phyloP scores from a whole-genome alignment of 2,797 vertebrate genomes.

The Chaenodraco wilsoni region DNA sequence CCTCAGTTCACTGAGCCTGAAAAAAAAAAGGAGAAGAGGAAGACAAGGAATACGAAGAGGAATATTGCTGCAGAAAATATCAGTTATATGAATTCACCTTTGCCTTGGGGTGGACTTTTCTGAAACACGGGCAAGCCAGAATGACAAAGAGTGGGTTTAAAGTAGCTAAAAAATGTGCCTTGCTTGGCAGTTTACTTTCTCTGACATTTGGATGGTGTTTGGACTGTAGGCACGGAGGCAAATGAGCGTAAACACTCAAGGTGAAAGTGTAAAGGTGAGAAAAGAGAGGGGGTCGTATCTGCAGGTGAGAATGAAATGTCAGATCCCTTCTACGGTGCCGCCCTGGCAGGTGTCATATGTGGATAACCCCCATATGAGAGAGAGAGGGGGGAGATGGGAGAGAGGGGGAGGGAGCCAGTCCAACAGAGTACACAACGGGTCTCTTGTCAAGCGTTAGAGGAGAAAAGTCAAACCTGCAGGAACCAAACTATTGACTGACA shows the following conservation, averaged over 20 bases:
- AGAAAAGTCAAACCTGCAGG: slow-evolving; percentile 68
- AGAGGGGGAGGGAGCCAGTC: slow-evolving; percentile 26
- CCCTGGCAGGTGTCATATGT: slow-evolving; percentile 65
- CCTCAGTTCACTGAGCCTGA: slow-evolving; percentile 87
- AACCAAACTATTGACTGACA: slow-evolving; percentile 68
- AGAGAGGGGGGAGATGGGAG: slow-evolving; percentile 7
- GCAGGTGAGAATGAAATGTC: slow-evolving; percentile 66
- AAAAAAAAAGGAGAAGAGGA: slow-evolving; percentile 67
- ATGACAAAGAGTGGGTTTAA: slow-evolving; percentile 47
- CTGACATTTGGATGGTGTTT: slow-evolving; percentile 33
- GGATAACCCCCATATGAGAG: slow-evolving; percentile 63
- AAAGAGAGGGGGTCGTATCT: slow-evolving; percentile 34
- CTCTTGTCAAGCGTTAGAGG: slow-evolving; percentile 58
- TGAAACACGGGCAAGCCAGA: slow-evolving; percentile 16
- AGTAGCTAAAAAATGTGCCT: slow-evolving; percentile 33
- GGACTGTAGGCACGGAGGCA: slow-evolving; percentile 12
- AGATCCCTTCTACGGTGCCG: slow-evolving; percentile 22
- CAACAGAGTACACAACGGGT: slow-evolving; percentile 60
- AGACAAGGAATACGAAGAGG: slow-evolving; percentile 25
- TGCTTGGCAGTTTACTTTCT: slow-evolving; percentile 16
- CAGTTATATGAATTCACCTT: slow-evolving; percentile 77
- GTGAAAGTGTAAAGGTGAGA: slow-evolving; percentile 55
- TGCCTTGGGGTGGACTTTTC: slow-evolving; percentile 62
- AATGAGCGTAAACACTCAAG: slow-evolving; percentile 54
- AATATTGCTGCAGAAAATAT: slow-evolving; percentile 78